Conservation (phyloP, 92 coral and sea anemone genomes). For the Plumapathes pennacea region DNA sequence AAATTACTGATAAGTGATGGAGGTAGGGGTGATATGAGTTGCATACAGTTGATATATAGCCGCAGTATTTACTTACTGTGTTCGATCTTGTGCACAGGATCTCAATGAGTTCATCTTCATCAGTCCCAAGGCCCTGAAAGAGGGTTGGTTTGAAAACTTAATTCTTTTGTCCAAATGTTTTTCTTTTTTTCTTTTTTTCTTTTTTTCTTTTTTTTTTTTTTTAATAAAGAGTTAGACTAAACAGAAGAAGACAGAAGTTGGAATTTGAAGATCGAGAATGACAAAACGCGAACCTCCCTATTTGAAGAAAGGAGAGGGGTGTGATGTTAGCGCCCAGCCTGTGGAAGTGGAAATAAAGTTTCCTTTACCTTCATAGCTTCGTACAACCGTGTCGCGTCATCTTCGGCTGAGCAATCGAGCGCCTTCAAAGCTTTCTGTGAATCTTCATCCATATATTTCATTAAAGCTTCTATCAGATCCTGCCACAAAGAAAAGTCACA, state of each 20-base stretch:
- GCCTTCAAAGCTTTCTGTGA: slow-evolving; percentile 56
- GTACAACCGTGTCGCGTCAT: slow-evolving; percentile 68
- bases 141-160: too few relatives aligned
- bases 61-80: slow-evolving; percentile 57
- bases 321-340: not conserved
- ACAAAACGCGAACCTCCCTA: not conserved
- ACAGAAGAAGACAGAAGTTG: not conserved
- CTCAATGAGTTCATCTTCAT: slow-evolving; percentile 77
- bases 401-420: slow-evolving; percentile 65
- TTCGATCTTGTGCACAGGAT: slow-evolving; percentile 80
- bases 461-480: slow-evolving; percentile 86
- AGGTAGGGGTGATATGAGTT: too few relatives aligned
- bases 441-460: slow-evolving; percentile 73
- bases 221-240: not conserved
- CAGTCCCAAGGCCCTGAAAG: slow-evolving; percentile 79
- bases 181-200: too few relatives aligned
- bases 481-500: too few relatives aligned
- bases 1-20: too few relatives aligned
- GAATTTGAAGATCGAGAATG: too few relatives aligned
- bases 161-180: not conserved
- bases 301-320: not conserved
- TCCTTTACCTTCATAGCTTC: slow-evolving; percentile 71
- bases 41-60: too few relatives aligned
- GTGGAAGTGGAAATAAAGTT: not conserved
- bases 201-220: not conserved